Percentiles rank a stretch among this genome's conserved stretches.
Evolutionary conservation across 2,113 vertebrate species (phyloP).

Genomic region (Anser cygnoides): DNA sequence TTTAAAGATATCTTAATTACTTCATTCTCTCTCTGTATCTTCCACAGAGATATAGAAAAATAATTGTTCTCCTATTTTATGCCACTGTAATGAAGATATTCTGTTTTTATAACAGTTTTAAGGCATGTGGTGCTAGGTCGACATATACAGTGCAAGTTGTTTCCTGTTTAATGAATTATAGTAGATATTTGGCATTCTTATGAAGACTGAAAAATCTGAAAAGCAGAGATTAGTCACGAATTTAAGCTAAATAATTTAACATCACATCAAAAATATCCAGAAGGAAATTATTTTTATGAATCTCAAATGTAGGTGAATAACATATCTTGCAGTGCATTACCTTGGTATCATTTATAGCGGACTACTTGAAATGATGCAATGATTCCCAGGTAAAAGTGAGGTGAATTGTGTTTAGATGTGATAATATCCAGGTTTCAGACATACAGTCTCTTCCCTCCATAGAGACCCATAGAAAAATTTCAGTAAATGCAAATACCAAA

Average conservation of each 20-base stretch:
- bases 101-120: not conserved
- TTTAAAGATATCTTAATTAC: not conserved
- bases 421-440: not conserved
- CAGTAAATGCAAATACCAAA: not conserved
- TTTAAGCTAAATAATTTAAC: not conserved
- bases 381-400: not conserved
- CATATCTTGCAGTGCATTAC: not conserved
- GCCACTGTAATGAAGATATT: not conserved
- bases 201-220: not conserved
- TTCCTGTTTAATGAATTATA: not conserved
- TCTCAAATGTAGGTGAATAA: not conserved
- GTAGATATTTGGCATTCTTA: not conserved
- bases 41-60: not conserved
- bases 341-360: not conserved
- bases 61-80: not conserved
- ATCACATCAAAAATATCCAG: not conserved
- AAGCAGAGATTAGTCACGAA: not conserved
- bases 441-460: fast-evolving
- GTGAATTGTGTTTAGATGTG: not conserved
- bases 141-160: not conserved
- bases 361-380: not conserved
- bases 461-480: not conserved
- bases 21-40: not conserved
- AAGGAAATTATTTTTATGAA: not conserved
- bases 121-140: not conserved